phyloP scores from a whole-genome alignment of 2,888 invertebrate genomes.

The Mylabris sibirica region DNA sequence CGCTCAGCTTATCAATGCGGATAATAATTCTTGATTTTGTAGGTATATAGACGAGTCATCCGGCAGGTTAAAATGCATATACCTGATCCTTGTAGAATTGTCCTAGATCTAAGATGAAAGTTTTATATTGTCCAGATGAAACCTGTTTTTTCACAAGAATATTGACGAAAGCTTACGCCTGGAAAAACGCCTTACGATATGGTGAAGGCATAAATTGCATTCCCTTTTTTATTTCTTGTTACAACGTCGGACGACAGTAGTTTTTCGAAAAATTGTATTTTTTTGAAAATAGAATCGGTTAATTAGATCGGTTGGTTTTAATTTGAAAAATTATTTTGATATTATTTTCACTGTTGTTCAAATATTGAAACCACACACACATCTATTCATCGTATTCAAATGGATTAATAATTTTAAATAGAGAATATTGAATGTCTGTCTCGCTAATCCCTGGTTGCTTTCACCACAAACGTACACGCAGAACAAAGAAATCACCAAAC shows the following conservation, averaged over 20 bases:
- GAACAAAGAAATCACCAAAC: conserved; percentile 31
- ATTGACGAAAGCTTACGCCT: too few species aligned
- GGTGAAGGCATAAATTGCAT: too few species aligned
- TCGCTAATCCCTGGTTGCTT: conserved; percentile 33
- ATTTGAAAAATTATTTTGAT: not conserved
- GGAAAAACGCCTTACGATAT: too few species aligned
- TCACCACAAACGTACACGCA: conserved; percentile 25
- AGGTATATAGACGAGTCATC: too few species aligned
- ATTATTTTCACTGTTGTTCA: conserved; percentile 12
- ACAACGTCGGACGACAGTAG: too few species aligned
- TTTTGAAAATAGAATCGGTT: too few species aligned
- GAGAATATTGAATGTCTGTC: conserved; percentile 11
- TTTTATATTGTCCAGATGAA: not conserved
- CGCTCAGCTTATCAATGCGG: not conserved
- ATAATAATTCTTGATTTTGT: too few species aligned
- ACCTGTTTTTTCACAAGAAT: too few species aligned
- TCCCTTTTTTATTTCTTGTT: too few species aligned
- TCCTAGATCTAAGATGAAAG: conserved; percentile 47
- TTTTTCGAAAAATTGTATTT: too few species aligned
- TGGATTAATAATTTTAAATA: conserved; percentile 28
- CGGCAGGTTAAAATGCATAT: conserved; percentile 59
- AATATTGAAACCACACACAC: conserved; percentile 23
- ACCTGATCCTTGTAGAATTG: conserved; percentile 50
- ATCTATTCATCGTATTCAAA: conserved; percentile 28
- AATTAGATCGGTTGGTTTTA: too few species aligned